These are phyloP conservation scores for Drosophila nebulosa DNA, from an alignment of 1,140 invertebrate species.

Conservation along the genomic window DNA sequence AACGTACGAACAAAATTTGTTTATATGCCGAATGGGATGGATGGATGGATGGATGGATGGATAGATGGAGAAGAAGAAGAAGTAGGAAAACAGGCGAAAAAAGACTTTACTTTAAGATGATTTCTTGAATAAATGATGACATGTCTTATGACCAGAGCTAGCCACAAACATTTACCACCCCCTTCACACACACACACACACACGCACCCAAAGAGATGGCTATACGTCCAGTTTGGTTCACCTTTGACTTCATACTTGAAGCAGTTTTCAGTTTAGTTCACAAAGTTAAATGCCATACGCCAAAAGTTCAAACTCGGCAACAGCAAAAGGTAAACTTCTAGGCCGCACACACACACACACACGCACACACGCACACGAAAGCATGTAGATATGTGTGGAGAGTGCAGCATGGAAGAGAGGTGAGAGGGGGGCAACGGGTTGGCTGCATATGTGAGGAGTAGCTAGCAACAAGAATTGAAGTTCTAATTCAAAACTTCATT, in stretches of 20 bases:
- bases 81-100: too few species aligned
- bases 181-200: too few species aligned
- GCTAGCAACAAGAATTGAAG: conserved; percentile 10
- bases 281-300: conserved; percentile 49
- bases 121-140: background rate
- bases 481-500: conserved; percentile 61
- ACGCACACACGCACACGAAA: background rate
- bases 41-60: background rate
- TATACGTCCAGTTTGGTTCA: background rate
- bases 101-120: background rate
- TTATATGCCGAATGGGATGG: background rate
- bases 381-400: background rate
- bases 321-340: conserved; percentile 15
- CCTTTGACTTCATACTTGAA: background rate
- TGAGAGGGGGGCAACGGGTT: background rate
- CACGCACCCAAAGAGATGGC: background rate
- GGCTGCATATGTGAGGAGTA: conserved; percentile 17
- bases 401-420: background rate
- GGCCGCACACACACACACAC: background rate
- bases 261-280: conserved; percentile 8
- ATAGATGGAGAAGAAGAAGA: background rate
- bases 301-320: conserved; percentile 31
- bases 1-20: conserved; percentile 29
- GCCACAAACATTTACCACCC: conserved; percentile 9
- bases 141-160: background rate